Base-by-base conservation (phyloP, 2,113 vertebrate species). In the Vicugna pacos region DNA sequence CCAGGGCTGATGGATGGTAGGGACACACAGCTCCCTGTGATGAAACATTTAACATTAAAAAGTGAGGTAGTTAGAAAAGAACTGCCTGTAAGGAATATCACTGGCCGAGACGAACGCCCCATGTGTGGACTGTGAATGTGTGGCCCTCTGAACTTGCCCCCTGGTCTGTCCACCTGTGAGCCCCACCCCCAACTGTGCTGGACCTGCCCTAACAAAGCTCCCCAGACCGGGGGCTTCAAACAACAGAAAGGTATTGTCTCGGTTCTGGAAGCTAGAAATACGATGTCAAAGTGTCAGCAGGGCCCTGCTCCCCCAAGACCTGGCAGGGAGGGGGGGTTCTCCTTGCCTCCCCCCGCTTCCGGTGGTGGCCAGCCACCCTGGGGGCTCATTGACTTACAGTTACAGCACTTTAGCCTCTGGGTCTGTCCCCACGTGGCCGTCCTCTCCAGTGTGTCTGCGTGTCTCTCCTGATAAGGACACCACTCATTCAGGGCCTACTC, bases 41-140 rank as follows among this genome's bases (percentile, higher is more conserved):
- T 73, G 58, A 89, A n/a, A 52, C 64, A 35, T n/a, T 77, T 79
- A 65, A 93, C 38, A 73, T 79, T 69, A 62, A 46, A 56, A 87
- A 30, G 26, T 22, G 56, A 84, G 15, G 14, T 24, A 62, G n/a
- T 17, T 35, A 9, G 4, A 96, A 75, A 35, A 56, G 16, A 38
- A 35, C 32, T 28, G 38, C 38, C 38, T 35, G 16, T 30, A 24
- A 86, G 13, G 48, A 50, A 17, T 5, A 46, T 5, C 30, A 20
- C 70, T 69, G 46, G 17, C 2, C 24, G 5, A 2, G 10, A 38
- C 19, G 19, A 26, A 50, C 8, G 32, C 28, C 38, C 11, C 81
- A n/a, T 30, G 38, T 50, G 2, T 67, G 38, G 46, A 32, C 17
- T 52, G 8, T 70, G 26, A 65, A 13, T 7, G 13, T 54, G 4